phyloP scores from a whole-genome alignment of 2,113 vertebrate species.

The Bos javanicus region DNA sequence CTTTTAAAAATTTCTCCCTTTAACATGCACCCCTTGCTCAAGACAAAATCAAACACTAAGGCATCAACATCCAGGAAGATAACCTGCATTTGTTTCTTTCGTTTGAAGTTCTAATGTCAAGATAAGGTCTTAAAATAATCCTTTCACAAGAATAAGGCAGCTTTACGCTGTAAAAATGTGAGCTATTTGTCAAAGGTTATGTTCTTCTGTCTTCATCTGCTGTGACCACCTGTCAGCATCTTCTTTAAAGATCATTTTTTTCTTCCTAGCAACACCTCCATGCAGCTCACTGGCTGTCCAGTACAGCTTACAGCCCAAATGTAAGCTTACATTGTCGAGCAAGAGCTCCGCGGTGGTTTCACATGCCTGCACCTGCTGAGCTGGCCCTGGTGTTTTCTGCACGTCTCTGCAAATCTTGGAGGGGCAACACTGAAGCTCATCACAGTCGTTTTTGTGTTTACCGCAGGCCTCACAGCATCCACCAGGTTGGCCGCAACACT shows the following conservation, averaged over 20 bases:
- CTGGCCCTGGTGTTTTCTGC: slow-evolving; percentile 90
- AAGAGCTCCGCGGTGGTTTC: slow-evolving; percentile 91
- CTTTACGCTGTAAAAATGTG: background rate
- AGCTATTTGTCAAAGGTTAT: background rate
- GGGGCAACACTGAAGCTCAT: slow-evolving; percentile 93
- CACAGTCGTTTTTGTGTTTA: slow-evolving; percentile 90
- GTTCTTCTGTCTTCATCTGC: background rate
- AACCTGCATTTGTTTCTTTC: background rate
- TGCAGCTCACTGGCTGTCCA: slow-evolving; percentile 94
- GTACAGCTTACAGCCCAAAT: slow-evolving; percentile 96
- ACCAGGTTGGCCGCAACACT: slow-evolving; percentile 95
- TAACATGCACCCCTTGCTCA: background rate
- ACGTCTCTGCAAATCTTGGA: slow-evolving; percentile 93
- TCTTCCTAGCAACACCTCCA: slow-evolving; percentile 91
- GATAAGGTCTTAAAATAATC: slow-evolving; percentile 18
- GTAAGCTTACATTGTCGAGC: slow-evolving; percentile 91
- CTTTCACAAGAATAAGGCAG: background rate
- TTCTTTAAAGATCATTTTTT: slow-evolving; percentile 88
- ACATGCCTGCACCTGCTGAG: slow-evolving; percentile 91
- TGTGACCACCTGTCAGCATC: background rate
- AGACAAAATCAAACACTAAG: background rate
- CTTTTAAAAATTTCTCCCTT: background rate
- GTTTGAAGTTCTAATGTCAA: slow-evolving; percentile 20
- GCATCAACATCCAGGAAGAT: background rate
- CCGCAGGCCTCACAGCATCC: slow-evolving; percentile 95